Evolutionary conservation across 2,888 invertebrate genomes (phyloP), one percentile per base, ranked within the genome.

Genomic region (Lepeophtheirus nordmannii): DNA sequence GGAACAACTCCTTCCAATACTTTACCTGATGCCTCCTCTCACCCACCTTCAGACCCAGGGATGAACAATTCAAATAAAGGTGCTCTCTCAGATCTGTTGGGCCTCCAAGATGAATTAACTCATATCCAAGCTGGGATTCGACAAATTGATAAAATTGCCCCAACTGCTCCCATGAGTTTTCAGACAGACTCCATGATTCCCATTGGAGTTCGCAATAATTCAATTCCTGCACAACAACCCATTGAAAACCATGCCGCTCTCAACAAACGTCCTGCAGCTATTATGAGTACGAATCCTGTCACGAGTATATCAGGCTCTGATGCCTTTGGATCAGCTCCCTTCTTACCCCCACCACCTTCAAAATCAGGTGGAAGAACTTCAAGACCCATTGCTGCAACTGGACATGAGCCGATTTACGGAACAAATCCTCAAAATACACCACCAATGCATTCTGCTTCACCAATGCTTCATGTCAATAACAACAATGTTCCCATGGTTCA

Each of bases 281-380:
- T 66, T 10, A 66, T 66, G 66, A 66, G n/a, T 46, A 41, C 10
- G 10, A 58, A 30, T 39, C 66, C 59, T 7, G 22, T 46, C 14
- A 17, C n/a, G n/a, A 17, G 5, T 46, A 10, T 56, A 9, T n/a
- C 17, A n/a, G 17, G 40, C 10, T 38, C 59, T n/a, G 60, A 66
- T 46, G 38, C 58, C 1, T 66, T 66, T 60, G 60, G 60, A 17
- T 2, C 60, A 20, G 38, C 66, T 30, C 66, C 66, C 11, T 66
- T 66, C 60, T 41, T 66, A 11, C 66, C 66, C 22, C 66, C 66
- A n/a, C 66, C 66, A n/a, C 66, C 66, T 46, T 58, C 58, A 10
- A 66, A 60, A 41, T 10, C 41, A 8, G 61, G 61, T 2, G 37
- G 20, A n/a, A 61, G 61, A 38, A 58, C 58, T 3, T 46, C 53